Evolutionary conservation across 2,888 invertebrate species (phyloP).

Genomic region (Deilephila porcellus): DNA sequence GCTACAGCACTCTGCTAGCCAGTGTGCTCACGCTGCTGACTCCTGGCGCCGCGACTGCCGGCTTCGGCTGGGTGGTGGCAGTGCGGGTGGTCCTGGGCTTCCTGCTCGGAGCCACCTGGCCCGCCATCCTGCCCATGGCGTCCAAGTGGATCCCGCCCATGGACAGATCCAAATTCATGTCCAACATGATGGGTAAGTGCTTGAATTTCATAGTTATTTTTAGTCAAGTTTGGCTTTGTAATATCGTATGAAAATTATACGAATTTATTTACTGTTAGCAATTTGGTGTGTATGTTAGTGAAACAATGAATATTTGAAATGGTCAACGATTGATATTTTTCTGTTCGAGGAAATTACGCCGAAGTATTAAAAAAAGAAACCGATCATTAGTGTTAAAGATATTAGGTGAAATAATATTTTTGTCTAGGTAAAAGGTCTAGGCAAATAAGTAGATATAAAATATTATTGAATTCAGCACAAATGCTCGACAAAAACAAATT

Average conservation of each 20-base stretch:
- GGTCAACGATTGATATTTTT: too few species aligned
- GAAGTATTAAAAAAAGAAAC: too few species aligned
- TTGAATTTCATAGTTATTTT: background rate
- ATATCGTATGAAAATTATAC: background rate
- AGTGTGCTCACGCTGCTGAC: slow-evolving; percentile 92
- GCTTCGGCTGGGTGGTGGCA: slow-evolving; percentile 88
- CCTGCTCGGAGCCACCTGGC: slow-evolving; percentile 95
- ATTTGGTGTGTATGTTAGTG: too few species aligned
- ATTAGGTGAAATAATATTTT: background rate
- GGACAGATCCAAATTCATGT: slow-evolving; percentile 96
- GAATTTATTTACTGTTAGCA: too few species aligned
- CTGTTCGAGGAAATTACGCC: too few species aligned
- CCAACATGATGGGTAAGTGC: slow-evolving; percentile 93
- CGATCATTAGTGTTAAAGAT: too few species aligned
- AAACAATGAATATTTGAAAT: too few species aligned
- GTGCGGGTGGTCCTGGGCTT: slow-evolving; percentile 91
- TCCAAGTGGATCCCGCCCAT: slow-evolving; percentile 97
- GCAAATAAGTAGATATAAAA: background rate
- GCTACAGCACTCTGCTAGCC: slow-evolving; percentile 93
- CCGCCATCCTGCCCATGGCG: slow-evolving; percentile 96
- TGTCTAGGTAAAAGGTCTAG: background rate
- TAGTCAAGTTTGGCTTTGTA: background rate
- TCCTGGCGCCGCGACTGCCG: slow-evolving; percentile 89
- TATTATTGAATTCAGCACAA: background rate
- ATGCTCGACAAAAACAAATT: background rate